These are phyloP conservation scores for Dicyrtomina minuta DNA, from an alignment of 2,888 invertebrate species.

Conservation along the genomic window DNA sequence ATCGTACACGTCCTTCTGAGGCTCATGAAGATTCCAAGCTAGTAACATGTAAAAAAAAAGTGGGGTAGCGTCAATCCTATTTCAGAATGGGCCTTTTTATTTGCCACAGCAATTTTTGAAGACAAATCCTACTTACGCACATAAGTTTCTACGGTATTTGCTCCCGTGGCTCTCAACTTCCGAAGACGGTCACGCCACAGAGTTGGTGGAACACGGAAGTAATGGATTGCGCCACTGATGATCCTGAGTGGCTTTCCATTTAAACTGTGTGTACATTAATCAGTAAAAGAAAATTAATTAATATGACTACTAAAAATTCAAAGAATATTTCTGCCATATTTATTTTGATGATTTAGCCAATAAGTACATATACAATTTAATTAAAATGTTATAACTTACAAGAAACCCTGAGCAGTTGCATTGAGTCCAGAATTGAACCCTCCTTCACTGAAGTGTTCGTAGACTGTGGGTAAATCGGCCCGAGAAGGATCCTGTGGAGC, in stretches of 20 bases:
- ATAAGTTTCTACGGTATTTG: conserved; percentile 57
- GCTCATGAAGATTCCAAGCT: conserved; percentile 59
- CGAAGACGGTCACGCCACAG: conserved; percentile 61
- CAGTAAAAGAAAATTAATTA: neutral
- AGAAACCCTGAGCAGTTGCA: conserved; percentile 56
- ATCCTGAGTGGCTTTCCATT: conserved; percentile 59
- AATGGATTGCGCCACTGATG: conserved; percentile 62
- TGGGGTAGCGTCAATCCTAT: neutral
- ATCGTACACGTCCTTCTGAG: conserved; percentile 56
- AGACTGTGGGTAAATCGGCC: conserved; percentile 56
- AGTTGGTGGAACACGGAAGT: conserved; percentile 60
- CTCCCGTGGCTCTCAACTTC: conserved; percentile 60
- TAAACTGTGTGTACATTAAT: conserved; percentile 52
- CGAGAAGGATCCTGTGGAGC: conserved; percentile 15
- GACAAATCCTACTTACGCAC: too few relatives aligned
- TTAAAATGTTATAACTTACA: conserved; percentile 25
- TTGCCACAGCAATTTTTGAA: too few relatives aligned
- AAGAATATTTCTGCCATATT: neutral
- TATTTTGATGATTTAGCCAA: too few relatives aligned
- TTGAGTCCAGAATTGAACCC: conserved; percentile 55
- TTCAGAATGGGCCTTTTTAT: too few relatives aligned
- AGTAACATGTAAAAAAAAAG: conserved; percentile 53
- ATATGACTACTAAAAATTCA: neutral
- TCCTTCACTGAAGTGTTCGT: conserved; percentile 58
- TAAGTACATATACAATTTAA: neutral